phyloP scores from a whole-genome alignment of 2,113 vertebrate genomes.

The Malurus cyaneus region DNA sequence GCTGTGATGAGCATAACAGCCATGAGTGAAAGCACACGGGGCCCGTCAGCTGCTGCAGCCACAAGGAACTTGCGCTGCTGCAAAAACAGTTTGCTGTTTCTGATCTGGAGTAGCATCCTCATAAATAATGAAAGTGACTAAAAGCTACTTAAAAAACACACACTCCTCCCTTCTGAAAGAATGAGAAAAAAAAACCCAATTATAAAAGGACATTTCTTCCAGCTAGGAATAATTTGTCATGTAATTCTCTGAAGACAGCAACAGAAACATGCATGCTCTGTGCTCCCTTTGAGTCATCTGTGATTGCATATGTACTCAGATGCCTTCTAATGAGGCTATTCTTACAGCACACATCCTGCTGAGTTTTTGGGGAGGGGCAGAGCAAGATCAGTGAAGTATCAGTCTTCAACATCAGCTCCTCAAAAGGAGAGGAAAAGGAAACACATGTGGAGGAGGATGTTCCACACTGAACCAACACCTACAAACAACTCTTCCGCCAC shows the following conservation, averaged over 20 bases:
- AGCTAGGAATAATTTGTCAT: constrained; percentile 71
- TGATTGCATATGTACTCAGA: constrained; percentile 34
- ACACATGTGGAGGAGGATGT: not conserved
- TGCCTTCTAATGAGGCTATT: constrained; percentile 58
- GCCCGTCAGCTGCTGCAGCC: not conserved
- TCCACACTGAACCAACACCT: not conserved
- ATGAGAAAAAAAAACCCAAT: constrained; percentile 42
- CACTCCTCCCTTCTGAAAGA: constrained; percentile 56
- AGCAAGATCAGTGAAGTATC: not conserved
- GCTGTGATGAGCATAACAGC: not conserved
- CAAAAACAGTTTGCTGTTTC: constrained; percentile 31
- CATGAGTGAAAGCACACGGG: not conserved
- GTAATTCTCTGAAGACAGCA: constrained; percentile 64
- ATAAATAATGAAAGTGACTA: constrained; percentile 70
- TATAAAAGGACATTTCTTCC: constrained; percentile 66
- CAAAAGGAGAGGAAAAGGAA: constrained; percentile 18
- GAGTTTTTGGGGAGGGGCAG: constrained; percentile 20
- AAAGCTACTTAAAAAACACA: constrained; percentile 70
- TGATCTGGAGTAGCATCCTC: constrained; percentile 53
- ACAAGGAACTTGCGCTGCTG: not conserved
- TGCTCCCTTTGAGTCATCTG: constrained; percentile 44
- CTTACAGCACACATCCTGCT: constrained; percentile 59
- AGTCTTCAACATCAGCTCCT: constrained; percentile 26
- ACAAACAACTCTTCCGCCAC: not conserved
- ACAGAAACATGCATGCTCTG: constrained; percentile 27